Evolutionary conservation across 92 coral and sea anemone species (phyloP).

Genomic region (Plumapathes pennacea): DNA sequence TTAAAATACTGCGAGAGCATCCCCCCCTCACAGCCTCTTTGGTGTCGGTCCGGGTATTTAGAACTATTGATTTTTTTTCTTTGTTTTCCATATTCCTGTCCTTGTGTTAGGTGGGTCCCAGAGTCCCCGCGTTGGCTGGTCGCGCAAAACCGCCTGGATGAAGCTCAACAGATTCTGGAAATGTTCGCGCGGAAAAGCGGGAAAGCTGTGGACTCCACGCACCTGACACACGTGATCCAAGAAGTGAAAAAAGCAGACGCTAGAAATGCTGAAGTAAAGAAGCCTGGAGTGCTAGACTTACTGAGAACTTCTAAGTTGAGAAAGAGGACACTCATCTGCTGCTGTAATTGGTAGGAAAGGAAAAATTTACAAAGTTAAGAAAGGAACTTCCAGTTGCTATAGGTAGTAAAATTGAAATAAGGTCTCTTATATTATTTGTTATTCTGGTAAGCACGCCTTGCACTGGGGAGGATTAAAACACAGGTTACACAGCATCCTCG

Average conservation of each 20-base stretch:
- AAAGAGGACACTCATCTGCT: slow-evolving; percentile 73
- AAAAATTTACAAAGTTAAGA: no score
- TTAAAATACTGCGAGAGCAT: background rate
- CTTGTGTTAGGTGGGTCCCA: slow-evolving; percentile 51
- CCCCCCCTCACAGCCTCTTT: background rate
- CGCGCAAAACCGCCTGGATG: slow-evolving; percentile 70
- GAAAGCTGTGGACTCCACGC: slow-evolving; percentile 43
- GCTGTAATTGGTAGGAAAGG: slow-evolving; percentile 76
- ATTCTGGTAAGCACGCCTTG: no score
- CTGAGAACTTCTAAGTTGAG: slow-evolving; percentile 68
- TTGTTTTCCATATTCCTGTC: background rate
- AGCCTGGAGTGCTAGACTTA: slow-evolving; percentile 61
- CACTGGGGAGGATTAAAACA: no score
- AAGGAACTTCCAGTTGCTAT: no score
- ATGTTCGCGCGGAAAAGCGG: slow-evolving; percentile 56
- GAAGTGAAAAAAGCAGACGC: slow-evolving; percentile 64
- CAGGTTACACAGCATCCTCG: no score
- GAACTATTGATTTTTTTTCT: no score
- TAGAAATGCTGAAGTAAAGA: slow-evolving; percentile 16
- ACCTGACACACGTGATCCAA: slow-evolving; percentile 53
- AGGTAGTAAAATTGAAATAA: no score
- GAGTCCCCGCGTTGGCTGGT: slow-evolving; percentile 84
- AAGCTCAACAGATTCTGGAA: slow-evolving; percentile 59
- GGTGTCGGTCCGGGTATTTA: no score
- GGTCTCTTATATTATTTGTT: no score